Conservation (phyloP, 2,113 vertebrate genomes). For the Chrysemys picta region DNA sequence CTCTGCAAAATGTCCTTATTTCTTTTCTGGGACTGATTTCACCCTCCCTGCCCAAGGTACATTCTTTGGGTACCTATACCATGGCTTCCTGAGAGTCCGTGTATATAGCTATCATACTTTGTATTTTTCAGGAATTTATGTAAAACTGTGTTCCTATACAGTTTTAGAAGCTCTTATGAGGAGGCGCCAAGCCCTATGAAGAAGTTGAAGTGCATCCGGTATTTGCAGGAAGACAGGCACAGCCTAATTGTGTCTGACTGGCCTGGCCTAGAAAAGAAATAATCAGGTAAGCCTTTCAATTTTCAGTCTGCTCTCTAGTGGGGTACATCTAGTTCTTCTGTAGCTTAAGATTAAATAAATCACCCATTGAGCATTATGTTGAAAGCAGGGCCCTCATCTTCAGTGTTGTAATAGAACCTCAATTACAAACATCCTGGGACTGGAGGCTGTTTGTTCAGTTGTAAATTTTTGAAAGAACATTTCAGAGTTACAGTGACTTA, state of each 20-base stretch:
- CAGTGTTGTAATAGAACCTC: neutral
- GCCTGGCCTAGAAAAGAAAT: neutral
- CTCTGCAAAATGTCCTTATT: neutral
- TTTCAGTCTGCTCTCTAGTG: rapidly evolving
- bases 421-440: too few species aligned
- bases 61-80: neutral
- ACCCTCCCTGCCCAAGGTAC: neutral
- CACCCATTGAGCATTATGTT: neutral
- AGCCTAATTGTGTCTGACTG: rapidly evolving
- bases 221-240: neutral
- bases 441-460: too few species aligned
- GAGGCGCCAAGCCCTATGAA: neutral
- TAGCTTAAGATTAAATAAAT: neutral
- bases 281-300: neutral
- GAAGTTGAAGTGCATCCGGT: neutral
- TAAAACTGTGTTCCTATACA: neutral
- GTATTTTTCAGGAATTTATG: neutral
- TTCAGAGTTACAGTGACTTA: too few species aligned
- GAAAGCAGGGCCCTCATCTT: neutral
- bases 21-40: neutral
- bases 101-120: neutral
- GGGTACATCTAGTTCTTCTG: neutral
- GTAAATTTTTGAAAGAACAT: too few species aligned
- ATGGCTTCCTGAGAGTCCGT: neutral
- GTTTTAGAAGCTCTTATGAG: neutral